A percentile compares a stretch with the other conserved stretches of the same genome.
phyloP scores from a whole-genome alignment of 2,888 invertebrate genomes.

The Chromoteleia sp. region DNA sequence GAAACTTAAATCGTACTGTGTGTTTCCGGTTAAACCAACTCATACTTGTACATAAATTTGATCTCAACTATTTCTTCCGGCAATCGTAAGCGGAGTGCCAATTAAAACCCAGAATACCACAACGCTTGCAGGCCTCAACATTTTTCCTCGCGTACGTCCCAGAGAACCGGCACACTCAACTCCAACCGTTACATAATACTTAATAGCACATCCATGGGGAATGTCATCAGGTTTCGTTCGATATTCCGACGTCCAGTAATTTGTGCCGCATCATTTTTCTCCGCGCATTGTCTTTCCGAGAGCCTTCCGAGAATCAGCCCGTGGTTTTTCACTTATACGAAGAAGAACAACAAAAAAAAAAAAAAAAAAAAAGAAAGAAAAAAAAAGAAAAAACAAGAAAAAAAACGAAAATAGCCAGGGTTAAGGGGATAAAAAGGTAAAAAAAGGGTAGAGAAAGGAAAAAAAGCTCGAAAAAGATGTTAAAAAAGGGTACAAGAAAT shows the following conservation, averaged over 20 bases:
- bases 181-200: constrained; percentile 18
- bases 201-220: not conserved
- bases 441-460: not conserved
- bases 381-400: constrained; percentile 26
- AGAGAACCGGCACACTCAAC: not conserved
- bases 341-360: constrained; percentile 4
- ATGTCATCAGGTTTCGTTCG: constrained; percentile 30
- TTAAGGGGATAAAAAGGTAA: not conserved
- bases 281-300: constrained; percentile 24
- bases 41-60: too few species aligned
- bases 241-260: constrained; percentile 16
- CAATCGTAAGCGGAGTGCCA: too few species aligned
- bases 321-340: constrained; percentile 35
- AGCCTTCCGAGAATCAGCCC: constrained; percentile 26
- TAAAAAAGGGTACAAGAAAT: constrained; percentile 43
- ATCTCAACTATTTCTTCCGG: too few species aligned
- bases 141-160: not conserved
- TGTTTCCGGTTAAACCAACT: too few species aligned
- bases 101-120: too few species aligned
- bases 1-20: too few species aligned
- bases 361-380: constrained; percentile 20
- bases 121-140: not conserved
- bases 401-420: constrained; percentile 31
- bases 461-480: constrained; percentile 1
- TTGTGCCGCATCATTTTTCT: constrained; percentile 28